phyloP scores from a whole-genome alignment of 2,888 invertebrate genomes.

The Nebria salina region DNA sequence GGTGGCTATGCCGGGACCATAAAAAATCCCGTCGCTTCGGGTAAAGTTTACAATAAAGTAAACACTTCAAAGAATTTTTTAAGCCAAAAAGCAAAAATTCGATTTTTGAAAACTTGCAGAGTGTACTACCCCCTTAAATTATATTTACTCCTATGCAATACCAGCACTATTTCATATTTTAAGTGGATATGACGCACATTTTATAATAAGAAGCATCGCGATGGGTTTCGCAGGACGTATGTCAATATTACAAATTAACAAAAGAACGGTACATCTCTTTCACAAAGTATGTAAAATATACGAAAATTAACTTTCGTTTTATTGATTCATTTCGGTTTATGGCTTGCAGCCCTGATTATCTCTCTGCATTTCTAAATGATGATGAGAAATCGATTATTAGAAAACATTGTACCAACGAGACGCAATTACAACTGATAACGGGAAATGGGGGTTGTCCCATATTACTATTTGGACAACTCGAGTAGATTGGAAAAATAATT shows the following conservation, averaged over 20 bases:
- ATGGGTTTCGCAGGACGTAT: constrained; percentile 46
- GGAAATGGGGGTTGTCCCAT: constrained; percentile 18
- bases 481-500: not conserved
- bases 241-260: constrained; percentile 46
- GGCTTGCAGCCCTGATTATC: not conserved
- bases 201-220: constrained; percentile 52
- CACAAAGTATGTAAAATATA: constrained; percentile 26
- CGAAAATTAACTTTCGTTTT: too few relatives aligned
- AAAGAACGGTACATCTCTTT: constrained; percentile 37
- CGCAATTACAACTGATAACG: constrained; percentile 5
- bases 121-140: too few relatives aligned
- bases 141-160: constrained; percentile 50
- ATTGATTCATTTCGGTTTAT: constrained; percentile 10
- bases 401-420: not conserved
- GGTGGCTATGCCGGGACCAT: too few relatives aligned
- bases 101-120: too few relatives aligned
- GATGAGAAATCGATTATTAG: not conserved
- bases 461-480: constrained; percentile 12
- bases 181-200: constrained; percentile 54
- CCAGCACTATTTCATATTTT: constrained; percentile 56
- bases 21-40: too few relatives aligned
- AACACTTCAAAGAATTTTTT: too few relatives aligned
- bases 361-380: not conserved
- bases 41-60: too few relatives aligned
- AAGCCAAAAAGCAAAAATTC: too few relatives aligned